phyloP scores from a whole-genome alignment of 2,888 invertebrate genomes.

The Eurytoma californica region DNA sequence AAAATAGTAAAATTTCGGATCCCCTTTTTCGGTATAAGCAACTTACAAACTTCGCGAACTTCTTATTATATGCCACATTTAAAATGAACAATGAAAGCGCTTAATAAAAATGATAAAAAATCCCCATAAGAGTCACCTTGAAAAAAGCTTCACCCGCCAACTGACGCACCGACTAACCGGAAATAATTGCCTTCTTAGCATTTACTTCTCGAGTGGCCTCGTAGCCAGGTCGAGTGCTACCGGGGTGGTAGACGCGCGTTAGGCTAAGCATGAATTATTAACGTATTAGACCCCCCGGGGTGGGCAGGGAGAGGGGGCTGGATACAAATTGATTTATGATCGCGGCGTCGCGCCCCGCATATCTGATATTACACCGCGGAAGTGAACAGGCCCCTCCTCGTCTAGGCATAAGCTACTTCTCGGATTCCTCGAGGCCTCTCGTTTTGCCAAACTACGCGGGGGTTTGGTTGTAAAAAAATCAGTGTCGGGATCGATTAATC shows the following conservation, averaged over 20 bases:
- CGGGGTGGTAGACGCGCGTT: conserved; percentile 57
- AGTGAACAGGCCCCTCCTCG: conserved; percentile 51
- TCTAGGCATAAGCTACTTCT: conserved; percentile 57
- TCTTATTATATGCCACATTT: too few species aligned
- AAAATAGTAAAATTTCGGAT: too few species aligned
- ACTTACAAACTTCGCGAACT: too few species aligned
- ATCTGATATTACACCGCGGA: conserved; percentile 65
- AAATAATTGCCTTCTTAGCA: conserved; percentile 24
- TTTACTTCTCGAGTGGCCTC: conserved; percentile 34
- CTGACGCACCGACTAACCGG: not conserved
- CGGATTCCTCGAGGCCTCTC: conserved; percentile 5
- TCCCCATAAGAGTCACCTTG: too few species aligned
- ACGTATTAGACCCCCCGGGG: conserved; percentile 67
- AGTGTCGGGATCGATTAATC: conserved; percentile 48
- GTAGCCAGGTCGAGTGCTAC: too few species aligned
- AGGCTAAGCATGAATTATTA: conserved; percentile 74
- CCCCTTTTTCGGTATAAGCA: too few species aligned
- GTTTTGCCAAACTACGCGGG: not conserved
- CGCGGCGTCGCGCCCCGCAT: conserved; percentile 69
- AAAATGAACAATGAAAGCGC: too few species aligned
- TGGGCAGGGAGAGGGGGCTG: conserved; percentile 44
- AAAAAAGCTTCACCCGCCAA: too few species aligned
- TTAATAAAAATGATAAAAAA: too few species aligned
- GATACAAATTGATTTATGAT: conserved; percentile 74
- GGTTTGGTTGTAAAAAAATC: conserved; percentile 33